phyloP scores from a whole-genome alignment of 2,797 vertebrate genomes.

The Coccyzus lansbergi region DNA sequence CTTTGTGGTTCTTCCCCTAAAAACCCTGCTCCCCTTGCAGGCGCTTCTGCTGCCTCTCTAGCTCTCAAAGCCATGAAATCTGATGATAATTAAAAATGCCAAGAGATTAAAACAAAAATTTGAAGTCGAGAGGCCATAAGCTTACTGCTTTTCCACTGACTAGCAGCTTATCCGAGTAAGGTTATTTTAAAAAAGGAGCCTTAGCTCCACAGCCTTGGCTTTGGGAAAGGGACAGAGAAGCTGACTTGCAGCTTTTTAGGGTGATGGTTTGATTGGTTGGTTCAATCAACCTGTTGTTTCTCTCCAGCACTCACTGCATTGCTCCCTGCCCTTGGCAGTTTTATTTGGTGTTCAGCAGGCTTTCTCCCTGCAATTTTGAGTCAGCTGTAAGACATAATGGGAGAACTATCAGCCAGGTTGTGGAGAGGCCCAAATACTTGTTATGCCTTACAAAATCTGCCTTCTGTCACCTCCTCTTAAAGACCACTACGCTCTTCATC shows the following conservation, averaged over 20 bases:
- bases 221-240: neutral
- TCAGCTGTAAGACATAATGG: neutral
- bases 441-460: neutral
- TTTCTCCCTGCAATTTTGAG: neutral
- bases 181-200: neutral
- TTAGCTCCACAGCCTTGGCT: neutral
- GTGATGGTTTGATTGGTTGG: rapidly evolving
- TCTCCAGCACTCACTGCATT: neutral
- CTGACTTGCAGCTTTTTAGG: neutral
- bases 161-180: neutral
- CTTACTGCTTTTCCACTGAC: neutral
- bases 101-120: neutral
- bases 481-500: neutral
- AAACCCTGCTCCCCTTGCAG: neutral
- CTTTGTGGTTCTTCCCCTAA: neutral
- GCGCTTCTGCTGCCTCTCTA: neutral
- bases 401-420: neutral
- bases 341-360: neutral
- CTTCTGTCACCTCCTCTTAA: neutral
- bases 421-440: neutral
- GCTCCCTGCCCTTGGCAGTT: neutral
- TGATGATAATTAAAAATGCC: neutral
- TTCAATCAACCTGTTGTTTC: neutral
- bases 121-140: neutral
- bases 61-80: neutral